phyloP scores from a whole-genome alignment of 2,888 invertebrate genomes.

The Disparrhopalites patrizii region DNA sequence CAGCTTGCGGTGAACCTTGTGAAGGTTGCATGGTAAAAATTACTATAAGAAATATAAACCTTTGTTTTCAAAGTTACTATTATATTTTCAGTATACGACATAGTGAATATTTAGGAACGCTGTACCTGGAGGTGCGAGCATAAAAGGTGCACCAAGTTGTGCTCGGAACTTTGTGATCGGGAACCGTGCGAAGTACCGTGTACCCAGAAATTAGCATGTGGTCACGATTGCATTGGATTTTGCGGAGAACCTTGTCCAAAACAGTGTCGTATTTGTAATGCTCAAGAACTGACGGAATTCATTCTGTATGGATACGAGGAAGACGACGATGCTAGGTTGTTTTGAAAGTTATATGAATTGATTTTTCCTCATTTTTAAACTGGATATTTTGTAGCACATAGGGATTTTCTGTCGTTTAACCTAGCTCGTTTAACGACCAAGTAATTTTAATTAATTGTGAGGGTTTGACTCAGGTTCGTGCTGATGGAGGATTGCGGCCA shows the following conservation, averaged over 20 bases:
- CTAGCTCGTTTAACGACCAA: too few species aligned
- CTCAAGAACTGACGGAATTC: constrained; percentile 46
- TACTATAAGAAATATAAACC: not conserved
- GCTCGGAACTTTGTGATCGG: constrained; percentile 50
- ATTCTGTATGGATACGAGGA: constrained; percentile 32
- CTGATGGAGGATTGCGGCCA: constrained; percentile 50
- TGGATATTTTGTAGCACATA: too few species aligned
- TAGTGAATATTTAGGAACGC: constrained; percentile 24
- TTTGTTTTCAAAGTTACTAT: not conserved
- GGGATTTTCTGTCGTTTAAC: too few species aligned
- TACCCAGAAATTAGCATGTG: constrained; percentile 50
- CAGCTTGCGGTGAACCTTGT: constrained; percentile 41
- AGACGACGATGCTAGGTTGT: constrained; percentile 32
- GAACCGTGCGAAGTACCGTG: constrained; percentile 51
- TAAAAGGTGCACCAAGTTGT: constrained; percentile 31
- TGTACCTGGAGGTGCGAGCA: constrained; percentile 38
- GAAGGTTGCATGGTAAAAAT: constrained; percentile 29
- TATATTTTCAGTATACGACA: too few species aligned
- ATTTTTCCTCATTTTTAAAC: too few species aligned
- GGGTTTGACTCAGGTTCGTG: constrained; percentile 48
- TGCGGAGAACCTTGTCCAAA: constrained; percentile 68
- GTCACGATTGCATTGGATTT: constrained; percentile 56
- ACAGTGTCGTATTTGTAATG: constrained; percentile 59
- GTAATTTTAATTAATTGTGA: too few species aligned
- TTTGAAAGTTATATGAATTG: not conserved